Evolutionary conservation across 2,888 invertebrate genomes (phyloP), one percentile per base, ranked within the genome.

Genomic region (Gortyna flavago): DNA sequence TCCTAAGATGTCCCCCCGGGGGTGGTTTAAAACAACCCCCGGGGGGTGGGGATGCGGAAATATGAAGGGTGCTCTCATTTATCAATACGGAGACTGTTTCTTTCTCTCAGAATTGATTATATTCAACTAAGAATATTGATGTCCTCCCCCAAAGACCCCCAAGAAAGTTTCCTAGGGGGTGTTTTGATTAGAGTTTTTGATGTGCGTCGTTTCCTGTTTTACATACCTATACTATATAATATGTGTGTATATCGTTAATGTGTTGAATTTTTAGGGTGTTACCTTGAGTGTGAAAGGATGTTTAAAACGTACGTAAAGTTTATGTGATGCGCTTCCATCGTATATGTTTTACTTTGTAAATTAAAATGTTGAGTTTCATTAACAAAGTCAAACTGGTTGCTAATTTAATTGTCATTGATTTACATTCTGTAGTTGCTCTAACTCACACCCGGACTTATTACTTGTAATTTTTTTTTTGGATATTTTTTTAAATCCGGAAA

Each of bases 81-180:
- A 96, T 96, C 96, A 96, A 96, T 96, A 96, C 96, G 95, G 94
- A 93, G 95, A 96, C 96, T 96, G 96, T 96, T 96, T 96, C 96
- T 96, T 96, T 96, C 95, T 93, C 93, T 94, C 95, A 95, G 96
- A 96, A 96, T 96, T 96, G 96, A 96, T 96, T 96, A 95, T 95
- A 95, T 96, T 96, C 94, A 93, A 93, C 95, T 95, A 95, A 95
- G 96, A 96, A 95, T 96, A 96, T 96, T 96, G 95, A 95, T 95
- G 95, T 83, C 94, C 93, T 92, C 87, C 91, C 90, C 79, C 89
- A 91, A 90, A 86, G 91, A 94, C 87, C 91, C 90, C 79, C 89
- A 91, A 90, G 89, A 92, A 95, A 94, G 92, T 94, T 95, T 93
- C 91, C 82, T 92, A 85, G 90, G 91, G 89, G 85, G 83, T 91